A percentile compares a stretch with the other conserved stretches of the same genome.
These are phyloP conservation scores for Anarrhichthys ocellatus DNA, from an alignment of 2,113 vertebrate genomes.

Conservation along the genomic window DNA sequence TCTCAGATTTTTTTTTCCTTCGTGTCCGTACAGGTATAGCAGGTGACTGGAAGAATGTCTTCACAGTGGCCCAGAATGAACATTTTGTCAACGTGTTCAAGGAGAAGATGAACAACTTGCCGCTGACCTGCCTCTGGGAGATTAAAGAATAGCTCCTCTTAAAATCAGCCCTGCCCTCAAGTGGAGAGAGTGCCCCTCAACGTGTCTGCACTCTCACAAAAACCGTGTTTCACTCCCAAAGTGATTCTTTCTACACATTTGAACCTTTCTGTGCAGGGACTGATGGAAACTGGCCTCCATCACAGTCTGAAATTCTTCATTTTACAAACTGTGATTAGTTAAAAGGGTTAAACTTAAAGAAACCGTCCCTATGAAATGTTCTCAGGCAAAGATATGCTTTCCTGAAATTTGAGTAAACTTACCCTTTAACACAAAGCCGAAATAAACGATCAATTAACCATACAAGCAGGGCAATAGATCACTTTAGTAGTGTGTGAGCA, in stretches of 20 bases:
- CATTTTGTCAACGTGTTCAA: constrained; percentile 11
- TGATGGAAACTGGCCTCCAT: neutral
- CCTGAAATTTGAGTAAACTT: neutral
- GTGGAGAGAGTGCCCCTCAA: neutral
- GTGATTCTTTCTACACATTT: neutral
- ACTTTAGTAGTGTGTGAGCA: neutral
- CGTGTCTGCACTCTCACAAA: neutral
- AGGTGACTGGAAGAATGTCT: constrained; percentile 38
- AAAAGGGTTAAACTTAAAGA: neutral
- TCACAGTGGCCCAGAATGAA: constrained; percentile 21
- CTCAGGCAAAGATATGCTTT: neutral
- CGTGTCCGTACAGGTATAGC: constrained; percentile 14
- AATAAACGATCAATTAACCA: constrained; percentile 29
- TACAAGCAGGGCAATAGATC: constrained; percentile 4
- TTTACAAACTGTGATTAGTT: neutral
- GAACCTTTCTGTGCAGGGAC: neutral
- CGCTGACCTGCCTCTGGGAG: neutral
- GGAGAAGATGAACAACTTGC: neutral
- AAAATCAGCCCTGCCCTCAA: neutral
- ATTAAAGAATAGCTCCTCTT: neutral
- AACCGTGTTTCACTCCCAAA: neutral
- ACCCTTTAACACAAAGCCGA: neutral
- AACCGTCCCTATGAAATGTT: neutral
- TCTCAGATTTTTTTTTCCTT: neutral
- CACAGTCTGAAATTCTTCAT: neutral